Evolutionary conservation across 1,140 invertebrate genomes (phyloP), one percentile per base, ranked within the genome.

Genomic region (Pteromalus puparum): DNA sequence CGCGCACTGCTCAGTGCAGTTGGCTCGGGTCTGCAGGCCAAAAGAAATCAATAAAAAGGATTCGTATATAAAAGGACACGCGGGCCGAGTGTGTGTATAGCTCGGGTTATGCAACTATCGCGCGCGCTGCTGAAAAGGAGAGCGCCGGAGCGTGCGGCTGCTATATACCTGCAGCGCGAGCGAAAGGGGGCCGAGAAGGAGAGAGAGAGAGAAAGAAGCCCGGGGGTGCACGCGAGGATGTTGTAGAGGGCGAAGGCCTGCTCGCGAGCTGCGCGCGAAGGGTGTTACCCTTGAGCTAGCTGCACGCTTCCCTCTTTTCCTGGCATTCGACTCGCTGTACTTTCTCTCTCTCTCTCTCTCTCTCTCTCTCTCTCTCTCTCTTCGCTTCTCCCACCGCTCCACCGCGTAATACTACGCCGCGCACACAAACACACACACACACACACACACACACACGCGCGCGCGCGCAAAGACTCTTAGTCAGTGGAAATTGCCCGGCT

Each of bases 261-360:
- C 72, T 74, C 28, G 72, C 26, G 13, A 30, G 15, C 28, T 34
- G 68, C 68, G 4, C 61, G n/a, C 38, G 38, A 76, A 76, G 74
- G 74, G 74, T 76, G 74, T 76, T 76, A 76, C 74, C 74, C 74
- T 76, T 76, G 74, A 76, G 72, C 74, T n/a, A 48, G n/a, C 26
- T 30, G 70, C 70, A 26, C 10, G 13, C 26, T 12, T n/a, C 72
- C 24, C 67, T 70, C 67, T 61, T 61, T 61, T 61, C 53, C 53
- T 61, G 53, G 53, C 53, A 61, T 61, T 61, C 53, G 53, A 61
- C 53, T 61, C 53, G 53, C 68, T 70, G 26, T 28, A 30, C 26
- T 9, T 74, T 74, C 24, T 74, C 18, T 74, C 34, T 34, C 72
- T 42, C 34, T 74, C 18, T 42, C 15, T 42, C 34, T 74, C 34